phyloP scores from a whole-genome alignment of 2,113 vertebrate genomes.

The Erythrolamprus reginae region DNA sequence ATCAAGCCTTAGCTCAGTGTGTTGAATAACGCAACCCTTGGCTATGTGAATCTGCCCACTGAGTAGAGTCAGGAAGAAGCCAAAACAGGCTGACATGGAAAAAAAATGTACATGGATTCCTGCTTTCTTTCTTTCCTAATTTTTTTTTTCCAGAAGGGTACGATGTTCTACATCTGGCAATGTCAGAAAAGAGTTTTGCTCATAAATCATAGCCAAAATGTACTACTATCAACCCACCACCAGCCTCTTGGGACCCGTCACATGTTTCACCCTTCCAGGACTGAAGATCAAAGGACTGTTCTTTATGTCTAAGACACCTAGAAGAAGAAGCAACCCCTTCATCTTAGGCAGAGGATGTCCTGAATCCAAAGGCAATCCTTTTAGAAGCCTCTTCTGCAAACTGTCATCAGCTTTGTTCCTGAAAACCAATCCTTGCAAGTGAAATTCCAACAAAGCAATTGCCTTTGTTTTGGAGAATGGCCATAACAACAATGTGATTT shows the following conservation, averaged over 20 bases:
- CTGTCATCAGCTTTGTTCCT: not conserved
- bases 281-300: conserved; percentile 65
- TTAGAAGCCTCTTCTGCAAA: not conserved
- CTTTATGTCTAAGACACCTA: conserved; percentile 56
- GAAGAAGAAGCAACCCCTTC: conserved; percentile 36
- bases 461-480: not conserved
- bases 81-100: conserved; percentile 32
- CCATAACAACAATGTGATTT: not conserved
- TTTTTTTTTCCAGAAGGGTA: conserved; percentile 36
- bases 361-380: not conserved
- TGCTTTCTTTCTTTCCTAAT: not conserved
- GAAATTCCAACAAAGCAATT: not conserved
- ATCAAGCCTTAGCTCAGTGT: not conserved
- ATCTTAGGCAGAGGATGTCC: conserved; percentile 17
- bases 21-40: not conserved
- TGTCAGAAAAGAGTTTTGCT: conserved; percentile 67
- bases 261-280: conserved; percentile 54
- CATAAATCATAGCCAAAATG: conserved; percentile 72
- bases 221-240: conserved; percentile 56
- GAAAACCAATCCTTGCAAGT: not conserved
- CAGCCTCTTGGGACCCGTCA: conserved; percentile 57
- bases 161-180: conserved; percentile 70
- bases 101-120: conserved; percentile 35
- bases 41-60: not conserved
- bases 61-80: not conserved